Evolutionary conservation across 2,113 vertebrate species (phyloP).

Genomic region (Alouatta palliata): DNA sequence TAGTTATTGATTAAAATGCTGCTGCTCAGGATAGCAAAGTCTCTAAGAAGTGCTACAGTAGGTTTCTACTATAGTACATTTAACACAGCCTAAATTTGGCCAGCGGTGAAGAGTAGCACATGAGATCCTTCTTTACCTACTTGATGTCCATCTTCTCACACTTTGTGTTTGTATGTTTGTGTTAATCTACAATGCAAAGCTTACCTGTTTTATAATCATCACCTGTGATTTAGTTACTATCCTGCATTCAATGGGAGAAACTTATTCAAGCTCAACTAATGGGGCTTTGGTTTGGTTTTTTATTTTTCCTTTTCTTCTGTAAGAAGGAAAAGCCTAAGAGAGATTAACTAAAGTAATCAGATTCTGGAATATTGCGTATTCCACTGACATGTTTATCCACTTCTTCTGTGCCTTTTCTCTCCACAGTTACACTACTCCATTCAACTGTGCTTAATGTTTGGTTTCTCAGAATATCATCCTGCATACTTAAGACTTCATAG

Average conservation of each 20-base stretch:
- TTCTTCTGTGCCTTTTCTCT: neutral
- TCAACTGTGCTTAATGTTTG: neutral
- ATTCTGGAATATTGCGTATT: neutral
- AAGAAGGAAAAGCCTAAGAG: neutral
- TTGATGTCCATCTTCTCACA: neutral
- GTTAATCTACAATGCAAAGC: neutral
- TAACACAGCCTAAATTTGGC: neutral
- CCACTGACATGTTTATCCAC: neutral
- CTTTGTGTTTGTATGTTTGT: neutral
- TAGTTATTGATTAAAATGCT: neutral
- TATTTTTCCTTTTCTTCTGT: neutral
- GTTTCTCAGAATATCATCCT: neutral
- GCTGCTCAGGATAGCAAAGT: neutral
- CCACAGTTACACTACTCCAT: neutral
- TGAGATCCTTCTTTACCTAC: rapidly evolving
- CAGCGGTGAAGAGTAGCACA: neutral
- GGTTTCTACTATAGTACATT: neutral
- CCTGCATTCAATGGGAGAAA: neutral
- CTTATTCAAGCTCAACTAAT: neutral
- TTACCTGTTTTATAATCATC: neutral
- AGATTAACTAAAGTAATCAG: neutral
- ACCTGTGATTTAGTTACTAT: neutral
- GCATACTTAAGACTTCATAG: neutral
- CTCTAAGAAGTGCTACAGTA: neutral
- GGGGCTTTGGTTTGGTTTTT: neutral